Evolutionary conservation across 2,888 invertebrate species (phyloP).

Genomic region (Platerodrilus igneus): DNA sequence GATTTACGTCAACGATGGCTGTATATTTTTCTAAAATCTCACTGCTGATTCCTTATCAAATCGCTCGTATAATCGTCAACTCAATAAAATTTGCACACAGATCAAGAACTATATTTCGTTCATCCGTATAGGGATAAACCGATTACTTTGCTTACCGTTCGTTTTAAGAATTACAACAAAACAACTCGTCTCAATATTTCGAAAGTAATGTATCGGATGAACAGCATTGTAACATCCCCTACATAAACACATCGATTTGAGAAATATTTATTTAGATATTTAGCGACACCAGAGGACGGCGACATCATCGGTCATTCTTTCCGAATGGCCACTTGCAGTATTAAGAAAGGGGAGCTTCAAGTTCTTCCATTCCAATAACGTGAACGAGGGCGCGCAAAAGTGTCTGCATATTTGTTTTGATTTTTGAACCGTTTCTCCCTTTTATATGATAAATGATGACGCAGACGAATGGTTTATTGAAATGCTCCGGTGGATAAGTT

Average conservation of each 20-base stretch:
- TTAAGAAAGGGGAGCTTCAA: constrained; percentile 34
- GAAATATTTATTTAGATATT: constrained; percentile 40
- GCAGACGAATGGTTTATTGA: constrained; percentile 47
- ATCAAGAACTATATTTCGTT: constrained; percentile 1
- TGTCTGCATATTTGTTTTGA: constrained; percentile 48
- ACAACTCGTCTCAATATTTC: constrained; percentile 11
- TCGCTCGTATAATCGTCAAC: constrained; percentile 25
- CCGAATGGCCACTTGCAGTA: constrained; percentile 36
- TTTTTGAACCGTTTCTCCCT: constrained; percentile 40
- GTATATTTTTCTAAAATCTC: constrained; percentile 49
- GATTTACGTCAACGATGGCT: constrained; percentile 50
- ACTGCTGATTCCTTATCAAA: constrained; percentile 43
- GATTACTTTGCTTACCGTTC: constrained; percentile 15
- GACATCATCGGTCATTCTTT: constrained; percentile 41
- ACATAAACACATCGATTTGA: constrained; percentile 30
- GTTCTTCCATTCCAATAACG: constrained; percentile 43
- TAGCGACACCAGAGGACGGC: constrained; percentile 30
- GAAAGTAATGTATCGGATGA: constrained; percentile 24
- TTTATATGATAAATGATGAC: constrained; percentile 43
- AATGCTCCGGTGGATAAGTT: constrained; percentile 42
- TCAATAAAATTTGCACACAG: constrained; percentile 2
- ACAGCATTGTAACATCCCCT: constrained; percentile 14
- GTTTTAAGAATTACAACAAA: constrained; percentile 22
- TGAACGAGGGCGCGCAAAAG: constrained; percentile 36
- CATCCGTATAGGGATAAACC: background rate